These are phyloP conservation scores for Anhinga anhinga DNA, from an alignment of 2,113 vertebrate species.

Conservation along the genomic window DNA sequence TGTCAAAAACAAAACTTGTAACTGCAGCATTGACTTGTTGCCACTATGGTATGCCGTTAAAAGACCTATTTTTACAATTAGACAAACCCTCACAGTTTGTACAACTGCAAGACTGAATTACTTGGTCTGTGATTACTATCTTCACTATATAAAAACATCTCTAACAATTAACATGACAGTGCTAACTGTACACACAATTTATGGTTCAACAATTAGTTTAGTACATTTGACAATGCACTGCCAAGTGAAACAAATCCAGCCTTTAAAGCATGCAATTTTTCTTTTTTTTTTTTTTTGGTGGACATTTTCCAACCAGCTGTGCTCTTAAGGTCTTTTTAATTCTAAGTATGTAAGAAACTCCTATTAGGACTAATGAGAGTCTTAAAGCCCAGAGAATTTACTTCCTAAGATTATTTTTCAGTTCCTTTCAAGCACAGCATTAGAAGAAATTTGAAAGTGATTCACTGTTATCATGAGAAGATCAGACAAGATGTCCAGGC, in stretches of 20 bases:
- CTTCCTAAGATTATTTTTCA: neutral
- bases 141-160: neutral
- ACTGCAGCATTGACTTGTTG: neutral
- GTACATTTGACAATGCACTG: neutral
- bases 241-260: neutral
- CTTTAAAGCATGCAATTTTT: neutral
- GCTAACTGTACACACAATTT: neutral
- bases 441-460: neutral
- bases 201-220: neutral
- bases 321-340: neutral
- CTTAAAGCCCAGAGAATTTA: neutral
- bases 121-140: neutral
- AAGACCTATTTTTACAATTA: conserved; percentile 10
- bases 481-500: neutral
- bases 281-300: neutral
- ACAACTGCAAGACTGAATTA: neutral
- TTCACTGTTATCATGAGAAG: neutral
- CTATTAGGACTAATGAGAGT: neutral
- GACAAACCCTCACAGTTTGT: neutral
- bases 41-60: neutral
- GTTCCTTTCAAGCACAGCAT: neutral
- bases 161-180: neutral
- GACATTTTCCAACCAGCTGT: neutral
- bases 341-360: neutral
- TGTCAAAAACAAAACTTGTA: conserved; percentile 4